phyloP scores from a whole-genome alignment of 2,797 vertebrate genomes.

The Scolopax bukidnonensis region DNA sequence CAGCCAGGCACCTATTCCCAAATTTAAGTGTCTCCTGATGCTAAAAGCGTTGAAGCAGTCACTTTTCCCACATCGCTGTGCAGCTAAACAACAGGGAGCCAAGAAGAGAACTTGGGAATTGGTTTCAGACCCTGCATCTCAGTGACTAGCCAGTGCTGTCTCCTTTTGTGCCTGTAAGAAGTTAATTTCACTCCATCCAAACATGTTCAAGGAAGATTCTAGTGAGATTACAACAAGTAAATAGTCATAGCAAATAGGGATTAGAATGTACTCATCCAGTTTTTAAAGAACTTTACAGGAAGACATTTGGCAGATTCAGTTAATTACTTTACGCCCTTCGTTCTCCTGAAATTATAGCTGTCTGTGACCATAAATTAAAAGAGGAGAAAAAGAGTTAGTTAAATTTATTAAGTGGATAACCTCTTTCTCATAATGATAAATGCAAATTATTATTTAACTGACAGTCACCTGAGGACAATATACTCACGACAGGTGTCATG shows the following conservation, averaged over 20 bases:
- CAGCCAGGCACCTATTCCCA: not conserved
- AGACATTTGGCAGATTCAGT: not conserved
- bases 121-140: not conserved
- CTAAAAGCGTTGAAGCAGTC: not conserved
- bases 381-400: not conserved
- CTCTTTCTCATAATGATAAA: constrained; percentile 31
- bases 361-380: not conserved
- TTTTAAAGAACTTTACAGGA: not conserved
- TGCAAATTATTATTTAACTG: constrained; percentile 31
- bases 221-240: not conserved
- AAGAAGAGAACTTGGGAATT: not conserved
- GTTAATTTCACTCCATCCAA: not conserved
- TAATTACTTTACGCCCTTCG: not conserved
- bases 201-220: not conserved
- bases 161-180: not conserved
- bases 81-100: not conserved
- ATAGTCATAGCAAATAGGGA: not conserved
- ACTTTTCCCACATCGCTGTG: not conserved
- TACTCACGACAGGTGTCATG: not conserved
- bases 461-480: not conserved
- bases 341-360: not conserved
- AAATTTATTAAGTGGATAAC: not conserved
- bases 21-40: not conserved
- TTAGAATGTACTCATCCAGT: not conserved
- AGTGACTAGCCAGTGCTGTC: not conserved